Evolutionary conservation across 2,797 vertebrate species (phyloP).

Genomic region (Syngnathus acus): DNA sequence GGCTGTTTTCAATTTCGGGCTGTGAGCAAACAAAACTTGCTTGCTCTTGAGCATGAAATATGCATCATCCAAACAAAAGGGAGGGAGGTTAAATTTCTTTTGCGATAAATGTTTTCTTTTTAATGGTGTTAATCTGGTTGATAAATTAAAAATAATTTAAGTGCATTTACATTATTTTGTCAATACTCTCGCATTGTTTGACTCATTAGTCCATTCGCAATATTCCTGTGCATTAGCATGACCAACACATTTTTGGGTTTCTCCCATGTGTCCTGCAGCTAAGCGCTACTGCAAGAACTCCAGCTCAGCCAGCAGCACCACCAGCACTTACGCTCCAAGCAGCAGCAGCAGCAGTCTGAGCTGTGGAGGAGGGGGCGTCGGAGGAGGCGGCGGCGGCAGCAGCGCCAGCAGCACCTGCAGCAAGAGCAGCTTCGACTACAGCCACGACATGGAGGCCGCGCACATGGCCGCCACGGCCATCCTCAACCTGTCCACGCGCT

Average conservation of each 20-base stretch:
- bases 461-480: conserved; percentile 98
- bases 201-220: too few relatives aligned
- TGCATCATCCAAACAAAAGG: not conserved
- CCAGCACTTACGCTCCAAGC: conserved; percentile 97
- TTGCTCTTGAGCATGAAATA: not conserved
- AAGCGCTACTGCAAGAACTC: conserved; percentile 98
- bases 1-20: not conserved
- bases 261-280: conserved; percentile 61
- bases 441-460: conserved; percentile 94
- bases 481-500: conserved; percentile 96
- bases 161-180: not conserved
- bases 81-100: not conserved
- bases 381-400: conserved; percentile 80
- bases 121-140: not conserved
- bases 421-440: conserved; percentile 99
- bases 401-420: conserved; percentile 99
- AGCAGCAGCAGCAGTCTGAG: conserved; percentile 90
- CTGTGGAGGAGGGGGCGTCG: conserved; percentile 75
- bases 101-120: not conserved
- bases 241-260: too few relatives aligned
- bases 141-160: not conserved
- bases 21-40: not conserved
- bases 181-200: too few relatives aligned
- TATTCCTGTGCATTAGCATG: too few relatives aligned
- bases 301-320: conserved; percentile 95